Evolutionary conservation across 2,888 invertebrate species (phyloP).

Genomic region (Exocentrus adspersus): DNA sequence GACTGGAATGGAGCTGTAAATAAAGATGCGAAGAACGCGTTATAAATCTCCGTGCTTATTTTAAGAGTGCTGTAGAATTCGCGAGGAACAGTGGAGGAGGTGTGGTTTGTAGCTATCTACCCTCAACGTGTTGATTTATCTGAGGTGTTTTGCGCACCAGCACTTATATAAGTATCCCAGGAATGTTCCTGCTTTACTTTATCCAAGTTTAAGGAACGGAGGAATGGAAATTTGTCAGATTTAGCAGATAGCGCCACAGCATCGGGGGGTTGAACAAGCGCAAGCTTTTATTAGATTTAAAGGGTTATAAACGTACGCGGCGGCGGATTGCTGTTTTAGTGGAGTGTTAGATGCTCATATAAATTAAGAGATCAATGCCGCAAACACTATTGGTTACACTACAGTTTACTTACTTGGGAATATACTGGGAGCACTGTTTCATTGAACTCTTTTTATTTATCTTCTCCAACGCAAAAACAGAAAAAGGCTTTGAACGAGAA

Average conservation of each 20-base stretch:
- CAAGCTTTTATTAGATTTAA: conserved; percentile 45
- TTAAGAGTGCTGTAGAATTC: conserved; percentile 41
- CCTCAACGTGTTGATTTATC: conserved; percentile 35
- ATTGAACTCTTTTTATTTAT: no score
- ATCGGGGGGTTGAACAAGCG: conserved; percentile 32
- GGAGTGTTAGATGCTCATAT: conserved; percentile 1
- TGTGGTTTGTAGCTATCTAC: conserved; percentile 48
- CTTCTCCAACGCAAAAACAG: no score
- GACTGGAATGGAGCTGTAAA: conserved; percentile 39
- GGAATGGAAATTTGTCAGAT: conserved; percentile 25
- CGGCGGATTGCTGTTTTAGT: conserved; percentile 1
- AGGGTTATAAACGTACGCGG: conserved; percentile 37
- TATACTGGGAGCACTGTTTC: no score
- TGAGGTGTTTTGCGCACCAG: conserved; percentile 40
- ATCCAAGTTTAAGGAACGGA: conserved; percentile 24
- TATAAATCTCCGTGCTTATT: conserved; percentile 48
- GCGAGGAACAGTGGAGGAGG: conserved; percentile 38
- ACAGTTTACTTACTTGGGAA: no score
- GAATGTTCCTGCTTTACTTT: conserved; percentile 22
- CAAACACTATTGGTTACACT: no score
- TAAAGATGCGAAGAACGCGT: conserved; percentile 44
- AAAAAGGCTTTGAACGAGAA: no score
- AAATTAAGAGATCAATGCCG: background rate
- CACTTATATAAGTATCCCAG: conserved; percentile 33
- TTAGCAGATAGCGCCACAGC: conserved; percentile 22